phyloP scores from a whole-genome alignment of 1,140 invertebrate genomes.

The Trichogramma pretiosum region DNA sequence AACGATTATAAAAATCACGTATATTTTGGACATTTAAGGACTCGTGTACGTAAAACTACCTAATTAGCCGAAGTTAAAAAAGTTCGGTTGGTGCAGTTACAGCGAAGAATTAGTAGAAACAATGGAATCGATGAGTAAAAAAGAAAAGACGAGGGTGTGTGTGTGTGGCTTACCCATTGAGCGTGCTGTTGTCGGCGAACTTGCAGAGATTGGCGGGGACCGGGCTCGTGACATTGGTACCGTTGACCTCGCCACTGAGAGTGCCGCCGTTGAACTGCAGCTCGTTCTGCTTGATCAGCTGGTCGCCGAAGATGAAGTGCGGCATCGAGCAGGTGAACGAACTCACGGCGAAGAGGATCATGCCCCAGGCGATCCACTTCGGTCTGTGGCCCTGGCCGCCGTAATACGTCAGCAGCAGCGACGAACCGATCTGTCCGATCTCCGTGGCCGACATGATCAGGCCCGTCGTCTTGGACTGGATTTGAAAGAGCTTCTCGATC shows the following conservation, averaged over 20 bases:
- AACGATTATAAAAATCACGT: too few relatives aligned
- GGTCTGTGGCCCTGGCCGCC: slow-evolving; percentile 89
- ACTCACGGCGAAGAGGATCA: slow-evolving; percentile 79
- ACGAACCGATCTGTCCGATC: slow-evolving; percentile 86
- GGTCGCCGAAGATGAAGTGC: slow-evolving; percentile 70
- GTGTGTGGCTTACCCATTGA: slow-evolving; percentile 27
- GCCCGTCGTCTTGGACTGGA: slow-evolving; percentile 89
- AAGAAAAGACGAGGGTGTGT: background rate
- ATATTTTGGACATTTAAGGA: too few relatives aligned
- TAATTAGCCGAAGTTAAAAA: background rate
- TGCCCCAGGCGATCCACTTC: slow-evolving; percentile 92
- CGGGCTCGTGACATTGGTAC: slow-evolving; percentile 30
- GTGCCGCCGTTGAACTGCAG: slow-evolving; percentile 44
- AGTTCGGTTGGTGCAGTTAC: background rate
- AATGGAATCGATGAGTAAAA: background rate
- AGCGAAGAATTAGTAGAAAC: background rate
- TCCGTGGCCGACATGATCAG: slow-evolving; percentile 89
- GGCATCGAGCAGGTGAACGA: slow-evolving; percentile 80
- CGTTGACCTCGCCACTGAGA: slow-evolving; percentile 19
- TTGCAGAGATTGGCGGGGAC: slow-evolving; percentile 40
- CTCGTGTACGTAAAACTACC: too few relatives aligned
- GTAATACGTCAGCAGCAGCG: slow-evolving; percentile 84
- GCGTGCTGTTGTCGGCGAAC: slow-evolving; percentile 22
- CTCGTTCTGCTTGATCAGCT: slow-evolving; percentile 58
- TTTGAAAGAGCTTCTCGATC: slow-evolving; percentile 92